Evolutionary conservation across 1,140 invertebrate genomes (phyloP).

Genomic region (Sipha flava): DNA sequence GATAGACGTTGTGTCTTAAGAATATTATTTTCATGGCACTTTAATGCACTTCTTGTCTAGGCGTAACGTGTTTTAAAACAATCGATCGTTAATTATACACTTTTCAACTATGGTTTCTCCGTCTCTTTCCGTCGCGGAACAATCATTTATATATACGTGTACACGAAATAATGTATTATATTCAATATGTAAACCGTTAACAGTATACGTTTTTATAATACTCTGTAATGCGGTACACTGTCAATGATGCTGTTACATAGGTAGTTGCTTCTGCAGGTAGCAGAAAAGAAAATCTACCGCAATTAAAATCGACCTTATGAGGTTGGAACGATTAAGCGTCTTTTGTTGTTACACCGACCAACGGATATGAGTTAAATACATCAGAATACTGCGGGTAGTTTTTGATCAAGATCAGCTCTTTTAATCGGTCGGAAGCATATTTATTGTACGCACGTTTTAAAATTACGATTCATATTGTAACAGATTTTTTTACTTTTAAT

Average conservation of each 20-base stretch:
- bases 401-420: neutral
- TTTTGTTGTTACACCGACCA: slow-evolving; percentile 3
- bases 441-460: too few species aligned
- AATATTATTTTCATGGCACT: neutral
- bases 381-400: neutral
- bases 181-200: neutral
- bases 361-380: neutral
- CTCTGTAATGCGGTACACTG: neutral
- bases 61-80: neutral
- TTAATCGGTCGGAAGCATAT: too few species aligned
- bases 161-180: too few species aligned
- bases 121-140: neutral
- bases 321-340: neutral
- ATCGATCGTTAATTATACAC: neutral
- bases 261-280: neutral
- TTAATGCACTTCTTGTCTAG: neutral
- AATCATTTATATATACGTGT: neutral
- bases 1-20: neutral
- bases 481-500: too few species aligned
- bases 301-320: neutral
- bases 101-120: too few species aligned
- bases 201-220: too few species aligned
- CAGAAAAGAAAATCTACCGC: neutral
- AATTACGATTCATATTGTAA: too few species aligned
- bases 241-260: neutral